A percentile compares a stretch with the other conserved stretches of the same genome.
phyloP scores from a whole-genome alignment of 2,888 invertebrate species.

The Lasioglossum oenotherae region DNA sequence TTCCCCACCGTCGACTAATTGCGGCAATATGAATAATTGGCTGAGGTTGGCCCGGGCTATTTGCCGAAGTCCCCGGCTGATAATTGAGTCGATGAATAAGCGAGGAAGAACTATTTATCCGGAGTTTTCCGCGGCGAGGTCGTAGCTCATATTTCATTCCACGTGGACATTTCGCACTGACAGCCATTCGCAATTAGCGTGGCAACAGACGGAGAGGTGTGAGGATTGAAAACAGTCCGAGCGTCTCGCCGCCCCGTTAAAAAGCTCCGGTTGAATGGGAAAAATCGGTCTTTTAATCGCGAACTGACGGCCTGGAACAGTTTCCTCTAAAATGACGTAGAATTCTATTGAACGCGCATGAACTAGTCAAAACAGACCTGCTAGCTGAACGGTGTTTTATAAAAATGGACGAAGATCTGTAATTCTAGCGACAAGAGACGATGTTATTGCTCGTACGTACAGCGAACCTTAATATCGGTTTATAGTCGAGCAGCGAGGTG shows the following conservation, averaged over 20 bases:
- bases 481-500: no score
- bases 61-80: not conserved
- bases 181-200: constrained; percentile 60
- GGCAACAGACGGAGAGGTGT: constrained; percentile 42
- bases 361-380: not conserved
- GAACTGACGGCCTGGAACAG: not conserved
- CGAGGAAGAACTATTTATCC: constrained; percentile 43
- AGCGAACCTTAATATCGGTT: not conserved
- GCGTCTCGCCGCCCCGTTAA: not conserved
- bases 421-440: not conserved
- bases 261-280: not conserved
- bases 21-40: constrained; percentile 5
- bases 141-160: constrained; percentile 54
- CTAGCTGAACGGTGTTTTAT: not conserved
- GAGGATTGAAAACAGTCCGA: constrained; percentile 12
- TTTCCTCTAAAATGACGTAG: not conserved
- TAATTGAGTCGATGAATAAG: constrained; percentile 48
- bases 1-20: not conserved
- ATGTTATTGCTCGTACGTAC: not conserved
- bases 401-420: not conserved
- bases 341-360: not conserved
- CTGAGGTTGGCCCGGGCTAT: not conserved
- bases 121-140: constrained; percentile 28
- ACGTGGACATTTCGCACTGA: constrained; percentile 42
- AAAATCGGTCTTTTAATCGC: constrained; percentile 2